Evolutionary conservation across 2,113 vertebrate species (phyloP).

Genomic region (Pteronura brasiliensis): DNA sequence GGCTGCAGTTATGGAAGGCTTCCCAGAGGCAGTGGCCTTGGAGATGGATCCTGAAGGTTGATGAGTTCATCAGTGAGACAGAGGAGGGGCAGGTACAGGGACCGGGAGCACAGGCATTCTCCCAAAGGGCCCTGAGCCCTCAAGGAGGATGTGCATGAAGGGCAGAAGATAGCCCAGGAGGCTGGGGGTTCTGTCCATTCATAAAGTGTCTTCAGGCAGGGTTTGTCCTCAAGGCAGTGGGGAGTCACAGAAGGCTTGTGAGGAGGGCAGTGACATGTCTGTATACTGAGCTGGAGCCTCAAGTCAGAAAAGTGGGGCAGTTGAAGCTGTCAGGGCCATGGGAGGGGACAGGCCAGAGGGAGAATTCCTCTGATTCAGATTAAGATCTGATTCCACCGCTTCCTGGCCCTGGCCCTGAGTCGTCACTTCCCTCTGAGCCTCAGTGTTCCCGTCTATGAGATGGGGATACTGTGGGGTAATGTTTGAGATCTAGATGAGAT

Average conservation of each 20-base stretch:
- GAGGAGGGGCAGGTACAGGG: not conserved
- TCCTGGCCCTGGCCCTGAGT: not conserved
- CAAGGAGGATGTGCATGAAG: not conserved
- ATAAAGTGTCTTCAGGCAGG: not conserved
- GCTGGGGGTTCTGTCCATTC: not conserved
- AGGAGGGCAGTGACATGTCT: not conserved
- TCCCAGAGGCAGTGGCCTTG: not conserved
- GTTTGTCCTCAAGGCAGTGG: not conserved
- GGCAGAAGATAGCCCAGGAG: not conserved
- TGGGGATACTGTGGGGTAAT: fast-evolving
- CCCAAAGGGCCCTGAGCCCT: not conserved
- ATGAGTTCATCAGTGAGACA: not conserved
- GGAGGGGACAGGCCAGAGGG: not conserved
- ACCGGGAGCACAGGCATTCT: not conserved
- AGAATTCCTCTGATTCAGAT: not conserved
- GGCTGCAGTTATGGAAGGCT: not conserved
- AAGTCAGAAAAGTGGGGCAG: not conserved
- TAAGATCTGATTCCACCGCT: not conserved
- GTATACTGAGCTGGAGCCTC: not conserved
- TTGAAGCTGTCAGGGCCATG: not conserved
- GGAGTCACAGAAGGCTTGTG: not conserved
- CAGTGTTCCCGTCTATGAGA: not conserved
- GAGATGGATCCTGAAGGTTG: not conserved
- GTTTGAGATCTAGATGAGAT: too few species aligned
- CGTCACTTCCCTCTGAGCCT: not conserved